These are phyloP conservation scores for Polydrusus pterygomalis DNA, from an alignment of 2,888 invertebrate species.

Conservation along the genomic window DNA sequence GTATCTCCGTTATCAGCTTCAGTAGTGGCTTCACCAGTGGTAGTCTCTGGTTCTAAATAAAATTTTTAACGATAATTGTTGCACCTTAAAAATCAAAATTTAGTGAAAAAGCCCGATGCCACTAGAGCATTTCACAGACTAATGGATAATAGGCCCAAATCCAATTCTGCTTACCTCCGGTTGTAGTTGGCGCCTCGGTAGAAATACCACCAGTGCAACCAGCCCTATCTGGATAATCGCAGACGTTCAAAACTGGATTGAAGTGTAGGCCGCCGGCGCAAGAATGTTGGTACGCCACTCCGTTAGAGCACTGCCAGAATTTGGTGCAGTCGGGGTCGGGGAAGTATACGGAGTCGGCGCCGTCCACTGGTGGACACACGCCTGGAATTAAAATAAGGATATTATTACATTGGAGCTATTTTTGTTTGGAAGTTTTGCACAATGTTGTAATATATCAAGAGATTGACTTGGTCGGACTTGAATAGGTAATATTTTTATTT, in stretches of 20 bases:
- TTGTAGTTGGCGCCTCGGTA: not conserved
- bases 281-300: conserved; percentile 51
- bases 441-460: no score
- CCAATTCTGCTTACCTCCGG: not conserved
- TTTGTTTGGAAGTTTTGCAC: not conserved
- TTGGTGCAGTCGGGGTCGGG: conserved; percentile 58
- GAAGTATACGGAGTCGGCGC: conserved; percentile 56
- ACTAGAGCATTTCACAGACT: no score
- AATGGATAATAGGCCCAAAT: not conserved
- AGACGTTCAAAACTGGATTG: conserved; percentile 57
- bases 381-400: conserved; percentile 9
- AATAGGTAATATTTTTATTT: no score
- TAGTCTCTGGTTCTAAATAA: conserved; percentile 1
- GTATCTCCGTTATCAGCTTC: not conserved
- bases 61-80: no score
- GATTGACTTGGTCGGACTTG: no score
- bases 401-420: not conserved
- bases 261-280: conserved; percentile 56
- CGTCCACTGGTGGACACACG: conserved; percentile 57
- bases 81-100: no score
- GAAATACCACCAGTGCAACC: conserved; percentile 45
- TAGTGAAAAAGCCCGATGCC: no score
- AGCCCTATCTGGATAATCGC: conserved; percentile 56
- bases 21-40: not conserved
- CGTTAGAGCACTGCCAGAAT: conserved; percentile 59